phyloP scores from a whole-genome alignment of 2,113 vertebrate species.

The Opisthocomus hoazin region DNA sequence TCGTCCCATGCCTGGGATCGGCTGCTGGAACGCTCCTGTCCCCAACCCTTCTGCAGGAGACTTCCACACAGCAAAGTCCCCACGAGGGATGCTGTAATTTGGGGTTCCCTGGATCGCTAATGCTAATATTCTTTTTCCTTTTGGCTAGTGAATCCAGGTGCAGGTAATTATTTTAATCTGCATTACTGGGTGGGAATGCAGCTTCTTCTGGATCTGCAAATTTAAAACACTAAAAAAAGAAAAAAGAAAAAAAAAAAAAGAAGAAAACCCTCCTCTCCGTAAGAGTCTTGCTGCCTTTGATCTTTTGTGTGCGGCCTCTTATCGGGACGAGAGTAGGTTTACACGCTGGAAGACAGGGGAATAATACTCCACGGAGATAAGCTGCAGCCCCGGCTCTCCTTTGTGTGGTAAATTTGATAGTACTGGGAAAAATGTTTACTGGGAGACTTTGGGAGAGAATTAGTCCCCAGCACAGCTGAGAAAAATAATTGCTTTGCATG shows the following conservation, averaged over 20 bases:
- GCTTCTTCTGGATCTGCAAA: neutral
- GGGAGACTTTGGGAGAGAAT: neutral
- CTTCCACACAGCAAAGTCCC: fast-evolving
- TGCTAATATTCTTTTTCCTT: neutral
- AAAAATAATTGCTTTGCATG: slow-evolving; percentile 25
- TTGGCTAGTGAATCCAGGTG: neutral
- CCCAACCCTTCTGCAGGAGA: fast-evolving
- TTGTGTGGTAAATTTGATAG: slow-evolving; percentile 32
- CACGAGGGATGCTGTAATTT: neutral
- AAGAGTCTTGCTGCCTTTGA: slow-evolving; percentile 56
- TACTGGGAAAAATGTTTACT: slow-evolving; percentile 50
- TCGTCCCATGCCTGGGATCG: neutral
- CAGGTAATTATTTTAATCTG: slow-evolving; percentile 20
- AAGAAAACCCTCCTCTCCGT: neutral
- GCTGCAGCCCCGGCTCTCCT: slow-evolving; percentile 19
- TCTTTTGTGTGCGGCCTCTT: slow-evolving; percentile 63
- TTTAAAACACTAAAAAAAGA: neutral
- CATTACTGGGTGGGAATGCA: neutral
- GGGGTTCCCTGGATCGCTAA: neutral
- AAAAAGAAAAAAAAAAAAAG: neutral
- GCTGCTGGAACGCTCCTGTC: neutral
- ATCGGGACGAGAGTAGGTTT: slow-evolving; percentile 41
- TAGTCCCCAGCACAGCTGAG: neutral
- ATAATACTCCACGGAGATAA: slow-evolving; percentile 39
- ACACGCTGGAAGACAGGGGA: slow-evolving; percentile 22